A percentile compares a stretch with the other conserved stretches of the same genome.
phyloP scores from a whole-genome alignment of 2,797 vertebrate genomes.

The Heterohyrax brucei region DNA sequence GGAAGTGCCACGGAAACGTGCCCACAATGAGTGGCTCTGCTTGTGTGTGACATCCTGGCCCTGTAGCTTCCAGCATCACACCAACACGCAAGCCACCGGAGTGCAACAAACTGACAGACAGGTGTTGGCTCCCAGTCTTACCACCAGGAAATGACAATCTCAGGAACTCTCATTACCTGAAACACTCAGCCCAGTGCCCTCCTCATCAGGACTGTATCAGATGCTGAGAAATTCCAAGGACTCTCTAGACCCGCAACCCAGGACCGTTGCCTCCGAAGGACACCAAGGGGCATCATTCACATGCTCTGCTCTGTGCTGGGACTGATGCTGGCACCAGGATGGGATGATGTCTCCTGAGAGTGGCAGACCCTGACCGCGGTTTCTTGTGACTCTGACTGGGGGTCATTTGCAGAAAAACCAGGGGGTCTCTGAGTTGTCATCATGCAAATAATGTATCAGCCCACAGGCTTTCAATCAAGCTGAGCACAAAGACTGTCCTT shows the following conservation, averaged over 20 bases:
- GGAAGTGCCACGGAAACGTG: too few species aligned
- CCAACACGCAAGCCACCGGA: too few species aligned
- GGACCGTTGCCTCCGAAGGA: too few species aligned
- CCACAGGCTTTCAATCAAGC: too few species aligned
- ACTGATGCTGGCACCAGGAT: accelerated
- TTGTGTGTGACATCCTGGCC: too few species aligned
- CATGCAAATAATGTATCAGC: background rate
- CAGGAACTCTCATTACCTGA: background rate
- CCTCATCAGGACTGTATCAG: accelerated
- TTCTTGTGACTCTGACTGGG: background rate
- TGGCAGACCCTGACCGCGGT: accelerated
- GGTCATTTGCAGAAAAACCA: background rate
- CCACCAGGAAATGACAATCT: accelerated
- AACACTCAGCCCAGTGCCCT: background rate
- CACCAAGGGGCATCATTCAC: too few species aligned
- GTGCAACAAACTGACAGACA: too few species aligned
- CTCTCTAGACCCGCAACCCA: too few species aligned
- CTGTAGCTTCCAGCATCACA: too few species aligned
- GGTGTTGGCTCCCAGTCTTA: background rate
- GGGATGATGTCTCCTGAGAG: background rate
- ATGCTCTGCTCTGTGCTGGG: accelerated
- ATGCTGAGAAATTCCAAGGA: accelerated
- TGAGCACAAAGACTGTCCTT: accelerated
- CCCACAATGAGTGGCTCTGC: too few species aligned
- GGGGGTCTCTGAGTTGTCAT: background rate